Base-by-base conservation (phyloP, 64 coral and sea anemone genomes). In the Dendrophyllia cribrosa region DNA sequence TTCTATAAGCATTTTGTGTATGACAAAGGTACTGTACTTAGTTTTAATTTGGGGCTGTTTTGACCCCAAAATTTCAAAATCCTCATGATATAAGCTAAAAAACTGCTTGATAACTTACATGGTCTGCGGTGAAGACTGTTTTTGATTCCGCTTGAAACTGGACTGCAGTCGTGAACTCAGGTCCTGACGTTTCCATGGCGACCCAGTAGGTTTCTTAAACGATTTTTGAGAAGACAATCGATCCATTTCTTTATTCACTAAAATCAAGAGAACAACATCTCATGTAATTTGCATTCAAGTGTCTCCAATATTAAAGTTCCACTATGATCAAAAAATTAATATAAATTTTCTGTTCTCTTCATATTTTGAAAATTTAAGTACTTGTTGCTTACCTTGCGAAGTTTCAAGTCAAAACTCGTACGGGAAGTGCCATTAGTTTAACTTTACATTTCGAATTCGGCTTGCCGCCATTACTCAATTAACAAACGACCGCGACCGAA, bases 161-260 rank as follows among this genome's bases (percentile, higher is more conserved):
- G 92, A 79, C 4, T 71, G 51, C 62, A 85, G 79, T 23, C 70
- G 53, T 21, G 20, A 14, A 72, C 70, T 77, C 6, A 76, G 45
- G 22, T 96, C 95, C 61, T 92, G 90, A 25, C 90, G 75, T 69
- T 82, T 75, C 46, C 75, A 19, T 24, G 92, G 50, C 22, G 90
- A 87, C 19, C 92, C 92, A 12, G 88, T 66, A 19, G 55, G 93
- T 58, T 90, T 94, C 43, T 58, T 90, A 17, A 85, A 82, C 20
- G 73, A 63, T 51, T 74, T 94, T 55, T 90, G 89, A 9, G 77
- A 50, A 14, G 84, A 74, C 47, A 94, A 76, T 58, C 90, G 86
- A 68, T 94, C 95, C 95, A 97, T 76, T 69, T 97, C 95, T 63
- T 90, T 94, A 61, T 82, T 68, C 73, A 94, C 92, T 94, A 73